Evolutionary conservation across 1,140 invertebrate species (phyloP), one percentile per base, ranked within the genome.

Genomic region (Panulirus ornatus): DNA sequence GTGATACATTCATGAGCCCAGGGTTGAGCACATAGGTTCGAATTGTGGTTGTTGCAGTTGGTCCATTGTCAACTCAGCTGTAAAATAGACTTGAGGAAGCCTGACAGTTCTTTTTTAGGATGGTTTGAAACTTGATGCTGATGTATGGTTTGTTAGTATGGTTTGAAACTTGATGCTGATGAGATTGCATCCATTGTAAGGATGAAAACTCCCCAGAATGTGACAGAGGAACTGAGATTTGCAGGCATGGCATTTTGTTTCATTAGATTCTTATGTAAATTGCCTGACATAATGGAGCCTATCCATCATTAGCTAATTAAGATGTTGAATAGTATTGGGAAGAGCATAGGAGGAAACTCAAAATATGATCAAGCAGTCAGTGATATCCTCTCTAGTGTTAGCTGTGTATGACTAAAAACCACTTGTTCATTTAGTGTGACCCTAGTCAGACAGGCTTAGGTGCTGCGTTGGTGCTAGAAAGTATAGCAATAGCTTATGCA

Each of bases 381-480:
- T 83, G 27, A 83, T 27, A 63, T 63, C 51, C 27, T 54, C 51
- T 22, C 51, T 51, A 83, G 36, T 63, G 22, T 22, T 66, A n/a
- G 58, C 58, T 36, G 58, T 63, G n/a, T 83, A 83, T 83, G 81
- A 83, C 34, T 51, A 58, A 38, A 58, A 83, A 66, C 58, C 27
- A n/a, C 36, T 63, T 36, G 58, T 42, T 9, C n/a, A 58, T 83
- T 63, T 51, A 83, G 58, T 58, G 58, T 63, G 81, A 83, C 38
- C 30, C 81, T 40, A 83, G 51, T 63, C 54, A 83, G 81, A 83
- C 30, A 83, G 47, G n/a, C n/a, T n/a, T n/a, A n/a, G n/a, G 81
- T 54, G 51, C 58, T 54, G 30, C 40, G 8, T 58, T 83, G 51
- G 34, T 66, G 40, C 81, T 63, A 19, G 51, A 66, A 0, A 34